Base-by-base conservation (phyloP, 2,888 invertebrate species). In the Protonemura montana region DNA sequence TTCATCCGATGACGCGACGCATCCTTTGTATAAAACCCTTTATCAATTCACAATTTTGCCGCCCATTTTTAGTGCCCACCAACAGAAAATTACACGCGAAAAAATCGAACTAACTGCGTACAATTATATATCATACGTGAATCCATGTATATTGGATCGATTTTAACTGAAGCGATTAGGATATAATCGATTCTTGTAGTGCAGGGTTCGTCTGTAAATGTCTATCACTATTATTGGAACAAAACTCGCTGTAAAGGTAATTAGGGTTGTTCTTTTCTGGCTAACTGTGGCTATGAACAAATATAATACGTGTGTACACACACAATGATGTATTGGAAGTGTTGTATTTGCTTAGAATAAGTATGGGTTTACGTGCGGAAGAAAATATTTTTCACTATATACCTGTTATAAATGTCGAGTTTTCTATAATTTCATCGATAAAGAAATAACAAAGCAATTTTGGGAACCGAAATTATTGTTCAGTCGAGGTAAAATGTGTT, bases 211-310 rank as follows among this genome's bases (percentile, higher is more conserved):
- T 59, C 59, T 59, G 59, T 59, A 59, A 59, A 59, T 59, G 59
- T 59, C 59, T 59, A 59, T 59, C 7, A 59, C 21, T 59, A 59
- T 59, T 59, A 59, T 59, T 59, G 59, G 59, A 59, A 59, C 59
- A 7, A 59, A 59, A 10, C 1, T 21, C 7, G 16, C 1, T 10
- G 13, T 59, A 59, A 59, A 59, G 59, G 59, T 59, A 59, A 59
- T 59, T 59, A 59, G 59, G 59, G 59, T 59, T 59, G 59, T 59
- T 59, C 59, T 59, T 21, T 59, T 59, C 59, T 59, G 59, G 59
- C 59, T 59, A 59, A 59, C 59, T 59, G 59, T 59, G 59, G 59
- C 3, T 59, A 59, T 59, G 59, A 59, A 59, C 59, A 59, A 59
- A 59, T 59, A 59, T 59, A 59, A 59, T 59, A n/a, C n/a, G 59